These are phyloP conservation scores for Volucella inflata DNA, from an alignment of 2,888 invertebrate species.

Conservation along the genomic window DNA sequence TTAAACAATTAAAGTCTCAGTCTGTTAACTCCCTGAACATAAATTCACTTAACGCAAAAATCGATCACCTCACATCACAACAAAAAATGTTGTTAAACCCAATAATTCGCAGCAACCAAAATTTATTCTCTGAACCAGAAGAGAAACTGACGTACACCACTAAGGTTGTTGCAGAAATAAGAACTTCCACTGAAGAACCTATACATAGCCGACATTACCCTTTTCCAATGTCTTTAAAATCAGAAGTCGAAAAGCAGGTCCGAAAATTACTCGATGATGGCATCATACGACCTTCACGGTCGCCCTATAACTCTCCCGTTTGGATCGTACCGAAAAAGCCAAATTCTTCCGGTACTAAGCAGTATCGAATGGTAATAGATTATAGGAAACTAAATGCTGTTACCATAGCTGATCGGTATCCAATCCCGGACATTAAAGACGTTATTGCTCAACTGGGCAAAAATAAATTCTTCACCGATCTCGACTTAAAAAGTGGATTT, in stretches of 20 bases:
- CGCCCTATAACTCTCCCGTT: too few relatives aligned
- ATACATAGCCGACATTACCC: too few relatives aligned
- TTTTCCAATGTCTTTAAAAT: background rate
- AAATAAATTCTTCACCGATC: background rate
- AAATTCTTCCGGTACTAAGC: background rate
- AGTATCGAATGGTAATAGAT: slow-evolving; percentile 1
- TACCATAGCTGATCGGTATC: background rate
- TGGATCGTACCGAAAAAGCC: background rate
- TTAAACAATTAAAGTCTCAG: background rate
- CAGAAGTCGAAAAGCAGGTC: background rate
- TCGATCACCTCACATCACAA: too few relatives aligned
- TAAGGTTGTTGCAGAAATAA: too few relatives aligned
- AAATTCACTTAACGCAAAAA: too few relatives aligned
- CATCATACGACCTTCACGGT: too few relatives aligned
- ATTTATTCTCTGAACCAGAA: too few relatives aligned
- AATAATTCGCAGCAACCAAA: too few relatives aligned
- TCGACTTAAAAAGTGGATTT: too few relatives aligned
- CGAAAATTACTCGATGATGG: background rate
- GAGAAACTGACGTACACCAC: too few relatives aligned
- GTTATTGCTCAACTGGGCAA: background rate
- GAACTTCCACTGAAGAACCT: too few relatives aligned
- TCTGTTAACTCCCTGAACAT: background rate
- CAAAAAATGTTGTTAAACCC: too few relatives aligned
- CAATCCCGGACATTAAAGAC: background rate
- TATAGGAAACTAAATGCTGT: slow-evolving; percentile 3